Percentiles rank a stretch among this genome's conserved stretches.
Conservation (phyloP, 2,113 vertebrate species). For the Hystrix brachyura region DNA sequence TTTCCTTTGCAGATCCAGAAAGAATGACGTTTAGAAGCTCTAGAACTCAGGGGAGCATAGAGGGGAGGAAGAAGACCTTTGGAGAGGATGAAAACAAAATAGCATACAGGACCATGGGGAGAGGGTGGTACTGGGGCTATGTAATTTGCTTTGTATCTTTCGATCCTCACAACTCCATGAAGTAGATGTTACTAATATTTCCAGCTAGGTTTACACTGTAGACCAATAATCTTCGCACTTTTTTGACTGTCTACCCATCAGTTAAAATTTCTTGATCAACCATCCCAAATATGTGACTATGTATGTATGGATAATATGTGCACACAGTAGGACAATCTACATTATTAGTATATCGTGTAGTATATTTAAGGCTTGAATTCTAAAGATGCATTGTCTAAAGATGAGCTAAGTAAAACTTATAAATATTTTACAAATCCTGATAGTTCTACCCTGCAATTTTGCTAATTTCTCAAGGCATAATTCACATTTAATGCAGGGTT, state of each 20-base stretch:
- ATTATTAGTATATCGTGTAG: background rate
- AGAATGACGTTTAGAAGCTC: background rate
- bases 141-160: background rate
- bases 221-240: background rate
- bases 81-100: background rate
- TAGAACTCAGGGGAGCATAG: background rate
- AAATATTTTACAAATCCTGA: slow-evolving; percentile 27
- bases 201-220: background rate
- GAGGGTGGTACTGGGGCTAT: background rate
- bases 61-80: background rate
- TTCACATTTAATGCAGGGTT: slow-evolving; percentile 3
- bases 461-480: slow-evolving; percentile 9
- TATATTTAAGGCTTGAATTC: slow-evolving; percentile 17
- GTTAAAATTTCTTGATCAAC: background rate
- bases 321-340: background rate
- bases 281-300: background rate
- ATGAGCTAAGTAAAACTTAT: background rate
- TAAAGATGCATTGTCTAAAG: background rate
- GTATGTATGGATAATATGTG: background rate
- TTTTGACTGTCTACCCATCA: background rate
- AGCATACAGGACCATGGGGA: background rate
- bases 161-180: background rate
- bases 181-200: background rate
- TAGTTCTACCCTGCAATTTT: background rate
- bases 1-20: background rate